Evolutionary conservation across 2,113 vertebrate species (phyloP), one percentile per base, ranked within the genome.

Genomic region (Panthera tigris): DNA sequence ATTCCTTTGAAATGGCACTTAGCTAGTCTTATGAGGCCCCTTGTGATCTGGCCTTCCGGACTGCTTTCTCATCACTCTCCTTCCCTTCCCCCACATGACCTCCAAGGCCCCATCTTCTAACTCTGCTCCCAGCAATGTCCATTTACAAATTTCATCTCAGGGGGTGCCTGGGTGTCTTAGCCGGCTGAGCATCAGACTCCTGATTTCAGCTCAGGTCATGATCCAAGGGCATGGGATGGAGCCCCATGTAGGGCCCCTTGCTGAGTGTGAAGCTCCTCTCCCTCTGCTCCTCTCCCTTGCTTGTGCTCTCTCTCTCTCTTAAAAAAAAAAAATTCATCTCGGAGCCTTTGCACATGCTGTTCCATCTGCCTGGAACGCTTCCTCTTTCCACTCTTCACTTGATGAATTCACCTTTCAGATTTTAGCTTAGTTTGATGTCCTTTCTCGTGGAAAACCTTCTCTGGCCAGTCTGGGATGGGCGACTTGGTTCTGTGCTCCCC

Each of bases 61-160:
- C 25, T 61, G 10, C 15, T n/a, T 23, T 76, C 10, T 16, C 18
- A 2, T n/a, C 27, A 3, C 8, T 29, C 13, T 23, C 33, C 39
- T 76, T 41, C 25, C 80, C 14, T 65, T 79, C 48, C 11, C 15
- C 61, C 1, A 8, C 1, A 0, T 1, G 14, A 23, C 14, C 31
- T 7, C 39, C 8, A 1, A 11, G 0, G 31, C 6, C 29, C 25
- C 3, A 2, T 0, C 18, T 14, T n/a, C 31, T 79, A 25, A 39
- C 29, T 39, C 18, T 23, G 25, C 65, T 31, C 4, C 25, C 41
- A 8, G 36, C 19, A 65, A 21, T 0, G 13, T 25, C 36, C 1
- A 23, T 10, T 14, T 76, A 74, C 9, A 14, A 15, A 33, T 25
- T 65, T 39, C 18, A 27, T 66, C 66, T 55, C 84, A 61, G 57